These are phyloP conservation scores for Leptinotarsa texana DNA, from an alignment of 1,140 invertebrate species.

Conservation along the genomic window DNA sequence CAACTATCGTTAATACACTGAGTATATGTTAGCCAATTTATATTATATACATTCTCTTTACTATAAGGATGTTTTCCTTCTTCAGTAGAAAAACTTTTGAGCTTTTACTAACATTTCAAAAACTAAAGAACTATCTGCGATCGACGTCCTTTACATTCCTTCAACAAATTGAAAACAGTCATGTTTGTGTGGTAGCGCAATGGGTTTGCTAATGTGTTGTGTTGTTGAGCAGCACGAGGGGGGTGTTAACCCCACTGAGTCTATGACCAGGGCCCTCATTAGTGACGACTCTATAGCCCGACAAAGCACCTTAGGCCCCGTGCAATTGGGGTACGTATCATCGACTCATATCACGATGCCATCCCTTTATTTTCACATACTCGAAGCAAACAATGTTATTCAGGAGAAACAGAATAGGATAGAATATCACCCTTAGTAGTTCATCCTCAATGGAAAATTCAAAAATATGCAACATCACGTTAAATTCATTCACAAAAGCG, in stretches of 20 bases:
- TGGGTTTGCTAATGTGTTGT: slow-evolving; percentile 60
- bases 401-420: slow-evolving; percentile 58
- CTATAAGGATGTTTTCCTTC: no score
- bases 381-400: slow-evolving; percentile 70
- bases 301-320: slow-evolving; percentile 78
- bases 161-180: slow-evolving; percentile 19
- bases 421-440: not conserved
- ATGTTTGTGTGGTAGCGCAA: slow-evolving; percentile 32
- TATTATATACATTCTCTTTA: no score
- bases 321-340: slow-evolving; percentile 88
- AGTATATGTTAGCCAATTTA: no score
- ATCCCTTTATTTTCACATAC: slow-evolving; percentile 58
- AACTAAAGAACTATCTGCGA: no score
- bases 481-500: no score
- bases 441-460: no score
- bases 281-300: slow-evolving; percentile 83
- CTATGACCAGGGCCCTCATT: slow-evolving; percentile 88
- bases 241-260: slow-evolving; percentile 86
- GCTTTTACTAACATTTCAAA: no score
- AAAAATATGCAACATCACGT: no score
- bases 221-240: slow-evolving; percentile 83
- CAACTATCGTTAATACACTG: no score
- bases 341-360: slow-evolving; percentile 4
- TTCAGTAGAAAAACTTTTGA: no score
- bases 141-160: no score